Conservation (phyloP, 1,140 invertebrate species). For the Hestina assimilis region DNA sequence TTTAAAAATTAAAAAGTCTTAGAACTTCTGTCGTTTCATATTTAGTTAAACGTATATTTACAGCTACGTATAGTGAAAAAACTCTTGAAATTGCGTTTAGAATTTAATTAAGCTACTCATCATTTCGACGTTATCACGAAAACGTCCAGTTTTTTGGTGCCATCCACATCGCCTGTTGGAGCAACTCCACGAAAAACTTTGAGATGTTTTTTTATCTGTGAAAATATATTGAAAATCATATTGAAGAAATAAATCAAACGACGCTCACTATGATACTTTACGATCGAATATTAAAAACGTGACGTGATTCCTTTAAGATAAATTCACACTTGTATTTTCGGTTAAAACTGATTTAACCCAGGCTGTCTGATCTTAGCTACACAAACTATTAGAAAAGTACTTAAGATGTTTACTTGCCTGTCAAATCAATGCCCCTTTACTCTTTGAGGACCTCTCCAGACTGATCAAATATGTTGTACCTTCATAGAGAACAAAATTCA, state of each 20-base stretch:
- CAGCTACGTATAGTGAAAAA: background rate
- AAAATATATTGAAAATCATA: constrained; percentile 23
- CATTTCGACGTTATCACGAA: constrained; percentile 3
- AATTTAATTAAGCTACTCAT: constrained; percentile 1
- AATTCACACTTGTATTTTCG: constrained; percentile 1
- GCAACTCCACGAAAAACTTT: constrained; percentile 10
- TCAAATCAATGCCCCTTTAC: too few relatives aligned
- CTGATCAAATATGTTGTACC: too few relatives aligned
- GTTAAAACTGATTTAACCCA: too few relatives aligned
- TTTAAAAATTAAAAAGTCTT: too few relatives aligned
- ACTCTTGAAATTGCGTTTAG: background rate
- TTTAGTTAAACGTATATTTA: too few relatives aligned
- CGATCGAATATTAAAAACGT: constrained; percentile 21
- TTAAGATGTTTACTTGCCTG: too few relatives aligned
- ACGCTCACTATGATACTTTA: constrained; percentile 11
- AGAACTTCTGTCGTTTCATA: too few relatives aligned
- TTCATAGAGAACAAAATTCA: too few relatives aligned
- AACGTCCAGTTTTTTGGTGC: constrained; percentile 1
- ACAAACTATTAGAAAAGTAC: too few relatives aligned
- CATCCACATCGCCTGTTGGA: background rate
- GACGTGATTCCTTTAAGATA: constrained; percentile 7
- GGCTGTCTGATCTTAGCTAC: too few relatives aligned
- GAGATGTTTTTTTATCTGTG: constrained; percentile 17
- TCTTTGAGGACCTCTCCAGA: too few relatives aligned
- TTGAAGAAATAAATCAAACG: constrained; percentile 16